Conservation (phyloP, 30 jellyfish, hydroid and myxozoan species). For the Pelagia noctiluca region DNA sequence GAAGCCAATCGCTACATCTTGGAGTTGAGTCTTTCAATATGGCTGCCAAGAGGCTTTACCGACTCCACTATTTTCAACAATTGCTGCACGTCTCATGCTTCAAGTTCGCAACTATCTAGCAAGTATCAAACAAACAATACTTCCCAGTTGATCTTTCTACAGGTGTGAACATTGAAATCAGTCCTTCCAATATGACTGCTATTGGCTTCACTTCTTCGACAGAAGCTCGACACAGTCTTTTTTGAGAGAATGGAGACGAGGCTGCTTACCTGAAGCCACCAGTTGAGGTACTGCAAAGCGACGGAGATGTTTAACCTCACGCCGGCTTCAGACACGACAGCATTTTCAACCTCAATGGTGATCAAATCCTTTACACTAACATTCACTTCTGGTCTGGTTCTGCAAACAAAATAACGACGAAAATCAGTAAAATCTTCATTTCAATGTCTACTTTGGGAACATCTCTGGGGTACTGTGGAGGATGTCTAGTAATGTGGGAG, state of each 20-base stretch:
- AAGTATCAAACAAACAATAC: no score
- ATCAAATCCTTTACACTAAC: slow-evolving; percentile 73
- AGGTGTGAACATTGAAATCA: no score
- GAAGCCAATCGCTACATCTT: no score
- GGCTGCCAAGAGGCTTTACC: no score
- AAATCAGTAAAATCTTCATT: background rate
- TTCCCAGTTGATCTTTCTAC: no score
- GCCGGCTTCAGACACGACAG: slow-evolving; percentile 82
- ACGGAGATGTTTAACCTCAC: slow-evolving; percentile 79
- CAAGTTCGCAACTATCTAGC: no score
- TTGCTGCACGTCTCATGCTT: no score
- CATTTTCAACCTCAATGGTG: slow-evolving; percentile 75
- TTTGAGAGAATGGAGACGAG: background rate
- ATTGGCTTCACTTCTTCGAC: slow-evolving; percentile 1
- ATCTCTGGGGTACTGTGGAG: background rate
- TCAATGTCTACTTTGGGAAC: background rate
- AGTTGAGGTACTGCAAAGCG: slow-evolving; percentile 87
- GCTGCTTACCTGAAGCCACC: slow-evolving; percentile 83
- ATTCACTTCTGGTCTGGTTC: slow-evolving; percentile 76
- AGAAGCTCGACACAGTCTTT: background rate
- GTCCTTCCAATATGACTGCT: no score
- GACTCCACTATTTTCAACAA: no score
- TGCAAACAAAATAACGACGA: background rate
- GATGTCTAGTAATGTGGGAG: no score
- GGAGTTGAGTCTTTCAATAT: no score